Evolutionary conservation across 2,113 vertebrate genomes (phyloP).

Genomic region (Prochilodus magdalenae): DNA sequence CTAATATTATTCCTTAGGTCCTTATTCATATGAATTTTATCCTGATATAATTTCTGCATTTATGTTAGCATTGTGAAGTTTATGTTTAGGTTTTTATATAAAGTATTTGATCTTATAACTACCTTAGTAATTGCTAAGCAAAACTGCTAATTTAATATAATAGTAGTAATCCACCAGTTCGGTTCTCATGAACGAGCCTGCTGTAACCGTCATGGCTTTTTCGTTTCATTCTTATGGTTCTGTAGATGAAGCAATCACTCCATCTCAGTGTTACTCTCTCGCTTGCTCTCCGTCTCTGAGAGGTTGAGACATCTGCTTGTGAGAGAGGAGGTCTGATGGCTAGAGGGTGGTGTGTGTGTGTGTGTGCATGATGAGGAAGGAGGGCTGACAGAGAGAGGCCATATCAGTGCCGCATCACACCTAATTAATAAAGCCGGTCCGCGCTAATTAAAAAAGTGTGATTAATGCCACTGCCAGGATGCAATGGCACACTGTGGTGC

Average conservation of each 20-base stretch:
- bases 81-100: no score
- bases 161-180: neutral
- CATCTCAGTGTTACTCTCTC: neutral
- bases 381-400: constrained; percentile 57
- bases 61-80: no score
- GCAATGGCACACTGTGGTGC: constrained; percentile 53
- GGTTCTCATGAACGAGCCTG: no score
- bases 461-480: constrained; percentile 69
- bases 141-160: no score
- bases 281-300: constrained; percentile 16
- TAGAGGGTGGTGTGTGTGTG: constrained; percentile 36
- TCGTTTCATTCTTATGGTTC: neutral
- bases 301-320: constrained; percentile 51
- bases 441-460: constrained; percentile 70
- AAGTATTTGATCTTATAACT: no score
- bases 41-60: no score
- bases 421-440: constrained; percentile 73
- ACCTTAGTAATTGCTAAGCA: no score
- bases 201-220: neutral
- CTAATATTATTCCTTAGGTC: no score
- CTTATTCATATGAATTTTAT: no score
- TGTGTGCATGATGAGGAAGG: constrained; percentile 59
- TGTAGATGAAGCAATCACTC: neutral
- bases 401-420: constrained; percentile 58
- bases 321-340: constrained; percentile 44